Percentiles rank a stretch among this genome's conserved stretches.
Conservation (phyloP, 2,888 invertebrate species). For the Petrolisthes manimaculis region DNA sequence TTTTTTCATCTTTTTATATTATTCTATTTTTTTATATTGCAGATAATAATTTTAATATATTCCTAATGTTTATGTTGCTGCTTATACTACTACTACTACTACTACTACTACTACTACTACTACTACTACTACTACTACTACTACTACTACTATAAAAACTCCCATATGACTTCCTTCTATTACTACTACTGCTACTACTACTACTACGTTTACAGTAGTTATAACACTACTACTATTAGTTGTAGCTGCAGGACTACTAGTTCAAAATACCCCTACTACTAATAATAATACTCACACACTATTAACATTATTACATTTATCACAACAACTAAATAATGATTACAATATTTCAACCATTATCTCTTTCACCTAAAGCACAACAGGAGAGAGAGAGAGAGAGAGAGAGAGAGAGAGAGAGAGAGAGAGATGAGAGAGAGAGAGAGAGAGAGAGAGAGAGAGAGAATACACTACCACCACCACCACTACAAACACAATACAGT, state of each 20-base stretch:
- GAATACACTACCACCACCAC: too few species aligned
- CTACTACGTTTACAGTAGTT: neutral
- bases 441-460: too few species aligned
- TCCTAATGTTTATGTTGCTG: neutral
- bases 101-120: conserved; percentile 1
- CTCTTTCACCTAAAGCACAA: too few species aligned
- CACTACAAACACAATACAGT: neutral
- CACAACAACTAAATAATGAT: too few species aligned
- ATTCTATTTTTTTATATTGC: neutral
- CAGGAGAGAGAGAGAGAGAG: too few species aligned
- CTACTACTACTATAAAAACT: conserved; percentile 1
- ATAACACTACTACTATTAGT: neutral
- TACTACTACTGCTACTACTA: neutral
- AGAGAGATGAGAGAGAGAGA: too few species aligned
- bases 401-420: too few species aligned
- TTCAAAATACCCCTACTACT: conserved; percentile 14
- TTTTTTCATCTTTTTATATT: neutral
- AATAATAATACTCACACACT: neutral
- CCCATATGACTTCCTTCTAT: too few species aligned
- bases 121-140: neutral
- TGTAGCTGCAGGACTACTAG: neutral
- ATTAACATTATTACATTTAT: neutral
- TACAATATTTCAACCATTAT: too few species aligned
- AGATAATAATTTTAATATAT: neutral
- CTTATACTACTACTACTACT: neutral